Percentiles rank a stretch among this genome's conserved stretches.
These are phyloP conservation scores for Malurus melanocephalus DNA, from an alignment of 2,113 vertebrate species.

Conservation along the genomic window DNA sequence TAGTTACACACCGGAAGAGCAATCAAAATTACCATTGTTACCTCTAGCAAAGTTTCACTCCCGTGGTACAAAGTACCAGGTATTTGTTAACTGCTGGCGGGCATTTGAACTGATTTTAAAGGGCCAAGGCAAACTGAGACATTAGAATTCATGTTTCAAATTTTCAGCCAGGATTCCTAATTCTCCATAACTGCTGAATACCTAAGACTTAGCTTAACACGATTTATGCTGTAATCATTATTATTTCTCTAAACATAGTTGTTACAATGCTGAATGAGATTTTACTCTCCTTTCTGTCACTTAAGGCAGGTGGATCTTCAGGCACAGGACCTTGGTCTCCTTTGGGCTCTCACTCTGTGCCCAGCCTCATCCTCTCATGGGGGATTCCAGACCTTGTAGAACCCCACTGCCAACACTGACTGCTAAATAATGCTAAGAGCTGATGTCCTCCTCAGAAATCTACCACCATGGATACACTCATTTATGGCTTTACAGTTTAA, in stretches of 20 bases:
- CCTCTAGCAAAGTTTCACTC: background rate
- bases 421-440: background rate
- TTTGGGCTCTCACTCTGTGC: background rate
- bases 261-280: background rate
- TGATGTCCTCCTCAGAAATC: background rate
- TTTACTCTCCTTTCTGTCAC: background rate
- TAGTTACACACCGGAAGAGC: background rate
- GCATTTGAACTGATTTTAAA: background rate
- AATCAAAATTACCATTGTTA: background rate
- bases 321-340: background rate
- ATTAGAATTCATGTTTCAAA: background rate
- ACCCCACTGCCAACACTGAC: background rate
- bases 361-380: accelerated
- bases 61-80: background rate
- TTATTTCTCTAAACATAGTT: background rate
- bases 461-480: background rate
- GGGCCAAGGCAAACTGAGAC: background rate
- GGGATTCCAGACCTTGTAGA: background rate
- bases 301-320: background rate
- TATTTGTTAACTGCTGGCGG: background rate
- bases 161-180: background rate
- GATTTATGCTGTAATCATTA: background rate
- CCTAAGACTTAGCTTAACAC: background rate
- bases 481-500: background rate
- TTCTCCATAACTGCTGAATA: background rate